Conservation (phyloP, 2,888 invertebrate species). For the Cosmia trapezina region DNA sequence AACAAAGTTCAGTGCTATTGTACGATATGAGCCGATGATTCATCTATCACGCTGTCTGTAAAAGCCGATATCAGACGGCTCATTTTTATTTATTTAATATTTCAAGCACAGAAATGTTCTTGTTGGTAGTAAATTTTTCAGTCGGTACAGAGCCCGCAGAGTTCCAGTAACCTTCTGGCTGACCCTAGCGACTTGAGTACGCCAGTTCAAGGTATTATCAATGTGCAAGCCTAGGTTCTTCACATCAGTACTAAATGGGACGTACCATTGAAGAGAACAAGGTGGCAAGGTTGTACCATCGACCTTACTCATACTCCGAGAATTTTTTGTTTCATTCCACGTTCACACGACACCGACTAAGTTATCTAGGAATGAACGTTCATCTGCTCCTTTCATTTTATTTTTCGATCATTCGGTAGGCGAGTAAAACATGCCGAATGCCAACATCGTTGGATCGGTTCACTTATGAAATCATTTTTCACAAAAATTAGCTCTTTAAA, state of each 20-base stretch:
- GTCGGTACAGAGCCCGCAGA: neutral
- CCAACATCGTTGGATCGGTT: neutral
- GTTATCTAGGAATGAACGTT: neutral
- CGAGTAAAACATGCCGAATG: neutral
- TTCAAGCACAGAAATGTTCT: neutral
- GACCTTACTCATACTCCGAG: too few relatives aligned
- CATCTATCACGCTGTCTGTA: conserved; percentile 21
- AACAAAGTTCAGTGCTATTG: conserved; percentile 42
- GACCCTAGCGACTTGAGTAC: neutral
- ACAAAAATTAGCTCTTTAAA: too few relatives aligned
- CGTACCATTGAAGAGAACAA: too few relatives aligned
- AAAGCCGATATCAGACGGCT: neutral
- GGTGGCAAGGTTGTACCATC: too few relatives aligned
- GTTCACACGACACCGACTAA: neutral
- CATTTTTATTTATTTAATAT: neutral
- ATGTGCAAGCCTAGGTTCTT: too few relatives aligned
- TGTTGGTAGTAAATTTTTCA: neutral
- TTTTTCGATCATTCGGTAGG: neutral
- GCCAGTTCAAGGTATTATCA: neutral
- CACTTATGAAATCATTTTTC: neutral
- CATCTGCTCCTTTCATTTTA: neutral
- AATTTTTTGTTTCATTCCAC: neutral
- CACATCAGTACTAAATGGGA: too few relatives aligned
- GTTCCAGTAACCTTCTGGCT: neutral
- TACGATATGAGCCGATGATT: conserved; percentile 29